A percentile compares a stretch with the other conserved stretches of the same genome.
These are phyloP conservation scores for Hypomecis atomaria DNA, from an alignment of 2,888 invertebrate species.

Conservation along the genomic window DNA sequence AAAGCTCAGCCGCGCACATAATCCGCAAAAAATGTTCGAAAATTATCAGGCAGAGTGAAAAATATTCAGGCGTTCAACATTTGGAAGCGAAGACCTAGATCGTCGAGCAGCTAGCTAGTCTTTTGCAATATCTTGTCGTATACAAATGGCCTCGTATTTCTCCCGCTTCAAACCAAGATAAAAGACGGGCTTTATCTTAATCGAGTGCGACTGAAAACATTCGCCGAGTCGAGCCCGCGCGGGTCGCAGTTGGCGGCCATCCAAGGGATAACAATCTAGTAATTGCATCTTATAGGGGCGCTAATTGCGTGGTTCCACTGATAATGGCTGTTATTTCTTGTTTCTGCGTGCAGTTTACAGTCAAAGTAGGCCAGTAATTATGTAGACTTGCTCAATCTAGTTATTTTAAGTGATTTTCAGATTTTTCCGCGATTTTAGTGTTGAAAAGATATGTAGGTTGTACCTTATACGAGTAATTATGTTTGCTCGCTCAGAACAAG, in stretches of 20 bases:
- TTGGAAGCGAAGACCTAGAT: conserved; percentile 12
- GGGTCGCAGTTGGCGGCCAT: conserved; percentile 50
- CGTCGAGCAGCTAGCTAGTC: conserved; percentile 7
- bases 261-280: conserved; percentile 56
- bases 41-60: background rate
- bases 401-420: background rate
- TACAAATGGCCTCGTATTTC: conserved; percentile 43
- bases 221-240: conserved; percentile 37
- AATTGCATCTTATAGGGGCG: conserved; percentile 55
- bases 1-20: background rate
- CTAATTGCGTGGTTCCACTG: conserved; percentile 44
- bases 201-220: conserved; percentile 43
- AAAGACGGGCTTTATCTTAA: conserved; percentile 42
- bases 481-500: too few species aligned
- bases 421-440: too few species aligned
- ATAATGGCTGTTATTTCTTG: conserved; percentile 38
- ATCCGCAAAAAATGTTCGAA: background rate
- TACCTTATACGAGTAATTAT: too few species aligned
- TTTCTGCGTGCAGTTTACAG: conserved; percentile 21
- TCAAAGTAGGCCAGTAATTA: background rate
- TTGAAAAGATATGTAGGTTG: too few species aligned
- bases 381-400: background rate
- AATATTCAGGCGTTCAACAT: conserved; percentile 8
- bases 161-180: conserved; percentile 41
- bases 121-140: conserved; percentile 41